Evolutionary conservation across 2,113 vertebrate genomes (phyloP).

Genomic region (Pitta sordida): DNA sequence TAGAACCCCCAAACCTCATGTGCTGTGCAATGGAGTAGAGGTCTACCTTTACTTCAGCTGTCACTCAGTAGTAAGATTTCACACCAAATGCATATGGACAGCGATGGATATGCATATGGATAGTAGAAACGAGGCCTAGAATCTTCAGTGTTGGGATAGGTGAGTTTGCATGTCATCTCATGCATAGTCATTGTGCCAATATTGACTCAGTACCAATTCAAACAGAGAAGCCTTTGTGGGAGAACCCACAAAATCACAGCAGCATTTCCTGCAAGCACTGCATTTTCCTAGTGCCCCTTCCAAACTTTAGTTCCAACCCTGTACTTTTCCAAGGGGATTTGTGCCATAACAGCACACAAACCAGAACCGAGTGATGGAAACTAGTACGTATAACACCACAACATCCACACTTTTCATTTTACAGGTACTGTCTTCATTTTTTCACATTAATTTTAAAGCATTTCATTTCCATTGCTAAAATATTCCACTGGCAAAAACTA

Average conservation of each 20-base stretch:
- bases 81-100: neutral
- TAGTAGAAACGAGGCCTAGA: neutral
- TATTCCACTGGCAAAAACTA: neutral
- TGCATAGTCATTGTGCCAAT: accelerated
- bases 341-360: neutral
- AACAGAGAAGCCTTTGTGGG: neutral
- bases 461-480: neutral
- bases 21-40: neutral
- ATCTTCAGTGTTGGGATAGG: neutral
- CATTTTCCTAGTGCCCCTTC: neutral
- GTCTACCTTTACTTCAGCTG: neutral
- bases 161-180: neutral
- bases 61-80: neutral
- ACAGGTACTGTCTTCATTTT: neutral
- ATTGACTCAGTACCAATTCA: neutral
- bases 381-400: neutral
- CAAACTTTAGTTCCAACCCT: neutral
- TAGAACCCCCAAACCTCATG: neutral
- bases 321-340: neutral
- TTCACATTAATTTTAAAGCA: neutral
- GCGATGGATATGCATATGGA: neutral
- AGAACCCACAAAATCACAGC: neutral
- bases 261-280: neutral
- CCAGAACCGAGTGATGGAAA: neutral
- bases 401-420: neutral